Evolutionary conservation across 2,113 vertebrate species (phyloP), one percentile per base, ranked within the genome.

Genomic region (Cryptotis parvus): DNA sequence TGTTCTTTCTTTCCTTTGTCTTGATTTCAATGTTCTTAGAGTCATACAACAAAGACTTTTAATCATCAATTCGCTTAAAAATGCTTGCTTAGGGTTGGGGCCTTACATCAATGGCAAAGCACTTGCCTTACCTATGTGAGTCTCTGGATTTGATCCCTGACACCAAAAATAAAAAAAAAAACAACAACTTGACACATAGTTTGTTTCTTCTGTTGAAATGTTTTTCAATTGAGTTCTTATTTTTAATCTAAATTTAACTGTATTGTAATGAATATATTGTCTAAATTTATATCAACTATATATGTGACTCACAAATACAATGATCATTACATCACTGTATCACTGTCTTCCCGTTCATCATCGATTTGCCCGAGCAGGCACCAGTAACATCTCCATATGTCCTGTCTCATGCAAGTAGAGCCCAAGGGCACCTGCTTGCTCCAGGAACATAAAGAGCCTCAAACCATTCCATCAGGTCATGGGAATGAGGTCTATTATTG

Each of bases 201-300:
- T 31, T 27, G 5, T 65, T 29, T 81, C 49, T 70, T 68, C 81
- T 18, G 82, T 68, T 18, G 74, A 83, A 29, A 35, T 75, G 33
- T 84, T 66, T 92, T 84, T 83, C 52, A 39, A 0, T 14, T 87
- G 70, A 2, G 74, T 93, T 87, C 27, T 80, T 0, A 55, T 65
- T 72, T 72, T 85, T 73, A n/a, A 80, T 77, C 58, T 80, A 12
- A 93, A 52, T 93, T 91, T 89, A 73, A 69, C 63, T 91, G 86
- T 69, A 22, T 26, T 75, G 33, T 89, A 68, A 68, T 91, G 81
- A 85, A 76, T 78, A 37, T 24, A 26, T 87, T 76, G 26, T 83
- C 33, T 7, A 79, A 55, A 79, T 85, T 78, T 65, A 29, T 29
- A 65, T 63, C 8, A 63, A 27, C 27, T 9, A 63, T 63, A 26